Base-by-base conservation (phyloP, 2,888 invertebrate species). In the Campoplex nolae region DNA sequence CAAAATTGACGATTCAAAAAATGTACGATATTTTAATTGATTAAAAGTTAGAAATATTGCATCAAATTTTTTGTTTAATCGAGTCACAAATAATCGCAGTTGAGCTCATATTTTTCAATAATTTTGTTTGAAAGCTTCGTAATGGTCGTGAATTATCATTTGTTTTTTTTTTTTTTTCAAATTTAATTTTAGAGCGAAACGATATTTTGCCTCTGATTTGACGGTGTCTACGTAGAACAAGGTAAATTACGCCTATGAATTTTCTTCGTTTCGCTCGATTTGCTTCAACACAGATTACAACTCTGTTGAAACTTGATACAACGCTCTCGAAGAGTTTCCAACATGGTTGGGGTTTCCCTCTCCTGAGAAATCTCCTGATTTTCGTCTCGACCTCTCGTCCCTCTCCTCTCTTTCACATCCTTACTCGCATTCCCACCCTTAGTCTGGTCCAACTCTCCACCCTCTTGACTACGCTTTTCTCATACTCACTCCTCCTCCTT, bases 211-310 rank as follows among this genome's bases (percentile, higher is more conserved):
- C 16, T 32, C 62, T 32, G 23, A 58, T 74, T 75, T 23, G 42
- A 48, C 9, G 56, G 35, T 74, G 35, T 74, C 1, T 56, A 48
- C 51, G 78, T 28, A 56, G 48, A n/a, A 38, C 38, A 38, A 32
- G 48, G 48, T 28, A 88, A 88, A 89, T 90, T 92, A 92, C 92
- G 91, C 90, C 91, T 91, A 92, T 92, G 93, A 92, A 92, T 91
- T 92, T 90, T 88, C 89, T 89, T 87, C 88, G 75, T 90, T 90
- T 90, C 89, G 81, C 82, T 58, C 84, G 75, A 71, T 79, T 62
- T 23, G 62, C 28, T 78, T 79, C 70, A 71, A 76, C 67, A 84
- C 74, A 80, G 89, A 89, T 89, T 88, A 90, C 90, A 92, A 92
- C 90, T 93, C 90, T 83, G 90, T 91, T 90, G 88, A 90, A 93